phyloP scores from a whole-genome alignment of 1,140 invertebrate species.

The Bombus pascuorum region DNA sequence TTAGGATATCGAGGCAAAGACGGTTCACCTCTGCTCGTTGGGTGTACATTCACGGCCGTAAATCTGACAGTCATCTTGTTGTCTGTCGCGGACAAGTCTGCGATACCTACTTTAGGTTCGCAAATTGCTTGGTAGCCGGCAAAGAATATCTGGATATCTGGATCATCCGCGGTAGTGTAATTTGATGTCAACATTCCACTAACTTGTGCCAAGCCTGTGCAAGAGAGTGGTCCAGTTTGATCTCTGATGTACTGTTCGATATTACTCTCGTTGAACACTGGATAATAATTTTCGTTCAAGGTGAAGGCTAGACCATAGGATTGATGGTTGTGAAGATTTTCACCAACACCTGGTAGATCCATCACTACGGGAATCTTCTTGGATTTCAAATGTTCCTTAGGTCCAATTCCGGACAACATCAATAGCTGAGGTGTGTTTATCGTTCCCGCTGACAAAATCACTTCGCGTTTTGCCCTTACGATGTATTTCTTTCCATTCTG shows the following conservation, averaged over 20 bases:
- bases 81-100: conserved; percentile 20
- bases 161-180: conserved; percentile 81
- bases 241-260: conserved; percentile 72
- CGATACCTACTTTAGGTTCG: conserved; percentile 61
- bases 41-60: conserved; percentile 86
- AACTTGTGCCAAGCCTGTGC: conserved; percentile 86
- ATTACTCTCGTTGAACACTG: conserved; percentile 36
- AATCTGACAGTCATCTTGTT: conserved; percentile 78
- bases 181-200: conserved; percentile 85
- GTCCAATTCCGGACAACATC: conserved; percentile 84
- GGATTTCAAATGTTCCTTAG: conserved; percentile 78
- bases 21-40: conserved; percentile 88
- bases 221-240: conserved; percentile 90
- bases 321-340: conserved; percentile 83
- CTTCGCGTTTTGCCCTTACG: conserved; percentile 78
- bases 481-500: conserved; percentile 75
- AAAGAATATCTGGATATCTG: conserved; percentile 81
- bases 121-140: conserved; percentile 79
- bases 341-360: conserved; percentile 83
- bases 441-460: conserved; percentile 79
- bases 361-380: conserved; percentile 72
- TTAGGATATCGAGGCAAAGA: background rate
- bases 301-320: conserved; percentile 71
- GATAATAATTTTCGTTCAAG: conserved; percentile 13
- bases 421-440: conserved; percentile 82